A percentile compares a stretch with the other conserved stretches of the same genome.
Conservation (phyloP, 2,797 vertebrate species). For the Typhlichthys eigenmanni region DNA sequence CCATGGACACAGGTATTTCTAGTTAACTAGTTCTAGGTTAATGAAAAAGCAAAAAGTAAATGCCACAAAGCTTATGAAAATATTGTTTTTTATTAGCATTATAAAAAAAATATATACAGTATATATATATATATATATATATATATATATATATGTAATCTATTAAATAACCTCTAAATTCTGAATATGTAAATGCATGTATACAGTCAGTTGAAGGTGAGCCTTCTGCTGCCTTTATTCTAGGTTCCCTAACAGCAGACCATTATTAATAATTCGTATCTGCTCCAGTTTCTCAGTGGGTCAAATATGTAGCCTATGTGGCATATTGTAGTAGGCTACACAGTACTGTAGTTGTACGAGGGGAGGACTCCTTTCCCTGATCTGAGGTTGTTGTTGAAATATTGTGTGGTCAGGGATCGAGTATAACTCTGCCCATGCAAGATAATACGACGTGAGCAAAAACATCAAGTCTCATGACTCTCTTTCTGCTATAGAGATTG, state of each 20-base stretch:
- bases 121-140: too few relatives aligned
- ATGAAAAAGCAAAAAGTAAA: too few relatives aligned
- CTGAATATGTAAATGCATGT: too few relatives aligned
- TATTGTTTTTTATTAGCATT: too few relatives aligned
- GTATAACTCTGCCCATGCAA: conserved; percentile 17
- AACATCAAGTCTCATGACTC: neutral
- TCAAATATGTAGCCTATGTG: conserved; percentile 16
- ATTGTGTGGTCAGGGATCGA: conserved; percentile 14
- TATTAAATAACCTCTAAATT: too few relatives aligned
- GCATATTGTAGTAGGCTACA: too few relatives aligned
- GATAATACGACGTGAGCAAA: conserved; percentile 1
- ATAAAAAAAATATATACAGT: too few relatives aligned
- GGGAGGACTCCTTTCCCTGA: conserved; percentile 24
- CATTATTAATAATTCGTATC: conserved; percentile 58
- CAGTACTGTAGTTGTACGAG: conserved; percentile 7
- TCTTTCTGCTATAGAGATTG: conserved; percentile 10
- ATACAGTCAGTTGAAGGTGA: too few relatives aligned
- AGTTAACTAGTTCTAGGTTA: neutral
- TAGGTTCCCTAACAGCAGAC: conserved; percentile 51
- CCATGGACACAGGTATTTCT: neutral
- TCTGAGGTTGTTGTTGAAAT: conserved; percentile 48
- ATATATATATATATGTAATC: too few relatives aligned
- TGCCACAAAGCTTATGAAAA: too few relatives aligned
- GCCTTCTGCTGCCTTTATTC: conserved; percentile 4
- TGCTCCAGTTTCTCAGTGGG: conserved; percentile 38